A percentile compares a stretch with the other conserved stretches of the same genome.
These are phyloP conservation scores for Drosophila prostipennis DNA, from an alignment of 2,888 invertebrate genomes.

Conservation along the genomic window DNA sequence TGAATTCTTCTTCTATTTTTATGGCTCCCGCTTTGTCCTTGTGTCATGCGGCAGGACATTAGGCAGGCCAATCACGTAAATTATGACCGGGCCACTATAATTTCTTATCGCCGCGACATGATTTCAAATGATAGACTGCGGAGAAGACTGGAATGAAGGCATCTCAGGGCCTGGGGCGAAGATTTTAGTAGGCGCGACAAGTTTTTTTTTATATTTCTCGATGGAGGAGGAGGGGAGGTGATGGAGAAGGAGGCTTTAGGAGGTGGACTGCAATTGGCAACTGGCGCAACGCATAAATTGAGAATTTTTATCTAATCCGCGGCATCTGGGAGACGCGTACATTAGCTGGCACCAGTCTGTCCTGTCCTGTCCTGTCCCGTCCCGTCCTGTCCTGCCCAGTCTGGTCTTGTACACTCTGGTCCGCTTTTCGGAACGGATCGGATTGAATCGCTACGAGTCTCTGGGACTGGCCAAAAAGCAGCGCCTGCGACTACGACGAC, in stretches of 20 bases:
- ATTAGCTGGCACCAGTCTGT: slow-evolving; percentile 57
- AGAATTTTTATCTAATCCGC: slow-evolving; percentile 80
- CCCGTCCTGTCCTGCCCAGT: slow-evolving; percentile 29
- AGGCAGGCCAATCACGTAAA: slow-evolving; percentile 78
- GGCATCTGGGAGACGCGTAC: slow-evolving; percentile 76
- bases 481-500: slow-evolving; percentile 68
- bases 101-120: slow-evolving; percentile 77
- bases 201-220: slow-evolving; percentile 47
- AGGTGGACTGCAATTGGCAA: slow-evolving; percentile 59
- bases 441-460: slow-evolving; percentile 19
- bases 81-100: slow-evolving; percentile 76
- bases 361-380: slow-evolving; percentile 21
- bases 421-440: slow-evolving; percentile 25
- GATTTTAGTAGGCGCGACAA: slow-evolving; percentile 79
- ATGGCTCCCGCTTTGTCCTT: slow-evolving; percentile 29
- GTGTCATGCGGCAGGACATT: slow-evolving; percentile 38
- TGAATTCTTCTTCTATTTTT: slow-evolving; percentile 21
- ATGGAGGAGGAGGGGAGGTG: neutral
- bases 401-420: slow-evolving; percentile 29
- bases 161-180: slow-evolving; percentile 17
- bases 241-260: slow-evolving; percentile 8
- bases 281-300: slow-evolving; percentile 78
- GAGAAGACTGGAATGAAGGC: slow-evolving; percentile 36
- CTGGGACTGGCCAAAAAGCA: slow-evolving; percentile 35
- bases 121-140: slow-evolving; percentile 78